A percentile compares a stretch with the other conserved stretches of the same genome.
Evolutionary conservation across 2,888 invertebrate genomes (phyloP).

Genomic region (Frankliniella intonsa): DNA sequence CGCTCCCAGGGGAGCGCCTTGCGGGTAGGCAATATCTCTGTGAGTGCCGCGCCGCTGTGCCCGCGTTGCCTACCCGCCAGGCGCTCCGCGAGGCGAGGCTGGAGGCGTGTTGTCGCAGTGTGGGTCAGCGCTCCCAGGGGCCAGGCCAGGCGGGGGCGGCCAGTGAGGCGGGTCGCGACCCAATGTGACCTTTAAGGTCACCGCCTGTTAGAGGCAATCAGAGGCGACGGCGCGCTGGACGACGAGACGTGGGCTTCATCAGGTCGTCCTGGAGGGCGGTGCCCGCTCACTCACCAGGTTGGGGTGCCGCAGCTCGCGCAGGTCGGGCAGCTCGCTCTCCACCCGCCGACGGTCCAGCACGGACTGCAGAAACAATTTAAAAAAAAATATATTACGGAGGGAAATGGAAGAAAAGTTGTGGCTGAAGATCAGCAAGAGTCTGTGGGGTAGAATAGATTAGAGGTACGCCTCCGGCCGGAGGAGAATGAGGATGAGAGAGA

Average conservation of each 20-base stretch:
- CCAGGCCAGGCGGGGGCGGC: background rate
- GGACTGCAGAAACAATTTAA: background rate
- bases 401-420: background rate
- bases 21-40: too few species aligned
- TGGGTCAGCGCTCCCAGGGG: background rate
- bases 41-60: too few species aligned
- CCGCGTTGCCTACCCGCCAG: too few species aligned
- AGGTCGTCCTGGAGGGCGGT: too few species aligned
- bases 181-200: background rate
- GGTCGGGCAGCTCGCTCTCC: background rate
- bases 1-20: too few species aligned
- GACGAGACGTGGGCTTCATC: too few species aligned
- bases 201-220: background rate
- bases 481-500: background rate
- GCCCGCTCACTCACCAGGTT: background rate
- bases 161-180: background rate
- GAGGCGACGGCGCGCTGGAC: background rate
- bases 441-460: background rate
- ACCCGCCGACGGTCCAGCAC: background rate
- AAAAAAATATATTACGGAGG: background rate
- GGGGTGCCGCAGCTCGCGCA: slow-evolving; percentile 12
- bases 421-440: background rate
- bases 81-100: too few species aligned
- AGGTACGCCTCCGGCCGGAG: background rate
- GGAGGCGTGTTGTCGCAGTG: too few species aligned